Evolutionary conservation across 2,888 invertebrate species (phyloP).

Genomic region (Melangyna quadrimaculata): DNA sequence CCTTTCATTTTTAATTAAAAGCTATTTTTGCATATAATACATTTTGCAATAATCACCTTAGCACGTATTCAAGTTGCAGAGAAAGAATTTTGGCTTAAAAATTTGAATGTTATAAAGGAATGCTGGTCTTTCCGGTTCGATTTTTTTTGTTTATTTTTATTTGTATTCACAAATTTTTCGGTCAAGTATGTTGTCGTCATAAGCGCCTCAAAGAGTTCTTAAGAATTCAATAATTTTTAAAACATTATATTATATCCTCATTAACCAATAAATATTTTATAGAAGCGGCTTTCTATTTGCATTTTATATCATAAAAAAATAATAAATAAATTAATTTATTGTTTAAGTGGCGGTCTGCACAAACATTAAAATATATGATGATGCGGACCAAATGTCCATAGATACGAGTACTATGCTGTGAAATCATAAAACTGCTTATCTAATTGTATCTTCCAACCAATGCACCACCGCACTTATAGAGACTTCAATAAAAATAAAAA

Average conservation of each 20-base stretch:
- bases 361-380: no score
- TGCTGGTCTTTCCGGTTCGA: neutral
- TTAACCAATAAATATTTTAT: neutral
- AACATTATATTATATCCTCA: neutral
- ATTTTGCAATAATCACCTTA: neutral
- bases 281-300: neutral
- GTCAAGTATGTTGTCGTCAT: neutral
- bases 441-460: slow-evolving; percentile 6
- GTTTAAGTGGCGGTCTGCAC: neutral
- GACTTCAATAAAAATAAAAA: neutral
- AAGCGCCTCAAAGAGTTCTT: neutral
- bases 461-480: neutral
- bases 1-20: neutral
- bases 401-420: neutral
- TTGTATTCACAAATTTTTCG: no score
- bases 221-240: neutral
- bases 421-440: neutral
- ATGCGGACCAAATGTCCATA: neutral
- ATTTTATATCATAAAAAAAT: neutral
- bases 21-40: neutral
- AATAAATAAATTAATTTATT: neutral
- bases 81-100: neutral
- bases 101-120: neutral
- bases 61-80: neutral
- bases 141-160: neutral